phyloP scores from a whole-genome alignment of 2,888 invertebrate genomes.

The Dicranocentrus wangi region DNA sequence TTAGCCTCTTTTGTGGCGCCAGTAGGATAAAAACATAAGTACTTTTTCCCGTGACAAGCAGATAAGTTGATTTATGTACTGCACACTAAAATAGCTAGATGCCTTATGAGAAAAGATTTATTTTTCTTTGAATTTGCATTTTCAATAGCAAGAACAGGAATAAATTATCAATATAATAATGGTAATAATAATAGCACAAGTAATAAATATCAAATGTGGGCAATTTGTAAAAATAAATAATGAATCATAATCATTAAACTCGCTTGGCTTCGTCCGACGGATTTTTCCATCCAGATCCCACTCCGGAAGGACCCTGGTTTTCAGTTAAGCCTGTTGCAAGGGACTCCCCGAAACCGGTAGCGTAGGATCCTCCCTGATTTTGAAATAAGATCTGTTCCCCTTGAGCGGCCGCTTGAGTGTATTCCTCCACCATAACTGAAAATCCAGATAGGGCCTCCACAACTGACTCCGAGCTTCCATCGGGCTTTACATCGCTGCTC shows the following conservation, averaged over 20 bases:
- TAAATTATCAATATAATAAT: neutral
- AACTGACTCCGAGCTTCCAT: neutral
- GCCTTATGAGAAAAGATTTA: too few species aligned
- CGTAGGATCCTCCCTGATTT: conserved; percentile 41
- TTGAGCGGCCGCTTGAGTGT: conserved; percentile 30
- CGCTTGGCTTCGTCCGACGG: neutral
- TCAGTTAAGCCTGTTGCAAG: conserved; percentile 14
- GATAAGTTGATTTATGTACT: too few species aligned
- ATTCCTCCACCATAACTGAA: conserved; percentile 27
- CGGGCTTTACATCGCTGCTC: neutral
- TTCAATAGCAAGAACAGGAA: too few species aligned
- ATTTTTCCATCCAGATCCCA: conserved; percentile 6
- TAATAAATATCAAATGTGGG: conserved; percentile 2
- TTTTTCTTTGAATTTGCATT: too few species aligned
- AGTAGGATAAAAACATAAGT: too few species aligned
- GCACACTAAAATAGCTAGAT: too few species aligned
- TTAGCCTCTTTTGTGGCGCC: too few species aligned
- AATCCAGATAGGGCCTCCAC: conserved; percentile 25
- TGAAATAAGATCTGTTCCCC: conserved; percentile 32
- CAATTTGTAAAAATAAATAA: neutral
- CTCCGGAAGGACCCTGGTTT: neutral
- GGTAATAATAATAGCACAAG: neutral
- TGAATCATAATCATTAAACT: neutral
- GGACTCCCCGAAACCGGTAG: conserved; percentile 29
- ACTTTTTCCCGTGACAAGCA: too few species aligned